Conservation (phyloP, 1,140 invertebrate genomes). For the Ditylenchus dipsaci region DNA sequence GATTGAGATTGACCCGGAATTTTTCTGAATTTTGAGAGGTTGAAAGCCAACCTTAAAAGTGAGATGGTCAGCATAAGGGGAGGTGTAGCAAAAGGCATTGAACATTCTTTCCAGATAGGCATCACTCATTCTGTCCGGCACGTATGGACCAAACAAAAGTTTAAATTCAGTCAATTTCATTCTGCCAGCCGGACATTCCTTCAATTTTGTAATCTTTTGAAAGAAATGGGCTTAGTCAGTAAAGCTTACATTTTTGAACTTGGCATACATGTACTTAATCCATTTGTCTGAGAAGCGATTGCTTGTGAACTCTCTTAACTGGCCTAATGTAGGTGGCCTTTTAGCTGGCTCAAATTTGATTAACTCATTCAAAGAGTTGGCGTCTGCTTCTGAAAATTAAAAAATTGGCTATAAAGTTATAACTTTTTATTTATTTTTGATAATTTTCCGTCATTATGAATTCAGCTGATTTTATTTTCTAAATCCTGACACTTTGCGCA, state of each 20-base stretch:
- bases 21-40: too few relatives aligned
- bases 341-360: slow-evolving; percentile 47
- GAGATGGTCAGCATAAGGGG: slow-evolving; percentile 38
- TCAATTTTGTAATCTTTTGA: slow-evolving; percentile 24
- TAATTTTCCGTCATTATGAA: too few relatives aligned
- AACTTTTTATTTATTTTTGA: too few relatives aligned
- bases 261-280: slow-evolving; percentile 53
- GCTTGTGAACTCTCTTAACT: slow-evolving; percentile 28
- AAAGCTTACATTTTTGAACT: slow-evolving; percentile 52
- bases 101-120: slow-evolving; percentile 50
- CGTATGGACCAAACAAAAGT: slow-evolving; percentile 43
- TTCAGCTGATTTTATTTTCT: too few relatives aligned
- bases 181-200: slow-evolving; percentile 53
- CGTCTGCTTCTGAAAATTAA: slow-evolving; percentile 37
- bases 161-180: slow-evolving; percentile 51
- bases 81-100: slow-evolving; percentile 41
- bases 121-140: slow-evolving; percentile 45
- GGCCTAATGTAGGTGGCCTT: slow-evolving; percentile 39
- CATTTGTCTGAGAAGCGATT: slow-evolving; percentile 46
- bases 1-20: too few relatives aligned
- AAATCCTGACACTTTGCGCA: too few relatives aligned
- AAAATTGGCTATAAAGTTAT: neutral
- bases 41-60: slow-evolving; percentile 51
- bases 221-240: too few relatives aligned
- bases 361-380: slow-evolving; percentile 36